Base-by-base conservation (phyloP, 2,888 invertebrate genomes). In the Andrena camellia region DNA sequence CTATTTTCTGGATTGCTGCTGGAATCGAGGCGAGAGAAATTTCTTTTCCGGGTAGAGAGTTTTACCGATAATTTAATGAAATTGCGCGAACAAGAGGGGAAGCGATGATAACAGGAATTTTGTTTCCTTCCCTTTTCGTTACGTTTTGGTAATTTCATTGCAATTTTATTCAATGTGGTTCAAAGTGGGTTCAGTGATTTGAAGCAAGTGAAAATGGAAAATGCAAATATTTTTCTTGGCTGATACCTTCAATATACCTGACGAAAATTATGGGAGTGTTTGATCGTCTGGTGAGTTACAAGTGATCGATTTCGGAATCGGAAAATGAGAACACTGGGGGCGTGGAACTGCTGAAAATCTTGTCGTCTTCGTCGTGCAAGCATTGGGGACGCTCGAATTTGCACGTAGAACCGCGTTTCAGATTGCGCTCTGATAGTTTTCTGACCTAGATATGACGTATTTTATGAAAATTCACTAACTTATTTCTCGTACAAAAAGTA, bases 271-370 rank as follows among this genome's bases (percentile, higher is more conserved):
- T 57, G 8, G 23, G 54, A 13, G 10, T 57, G 20, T 10, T 20
- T 10, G 54, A 7, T 62, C 17, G 13, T 0, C n/a, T 13, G 31
- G 3, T 8, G 20, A 50, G 54, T 35, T 60, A 78, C 17, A 54
- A 29, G n/a, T 71, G 63, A 26, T 81, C 79, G 20, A 78, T 78
- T 7, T 89, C 89, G 5, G 88, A 90, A 62, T 91, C 91, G 29
- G 89, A 85, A 7, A 90, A 74, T 0, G 88, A 90, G 33, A 82
- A 79, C 5, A 91, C 75, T 2, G 91, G 89, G 0, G 90, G 89
- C 48, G 90, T 86, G 2, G 90, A 87, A 13, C 88, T 86, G n/a
- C 79, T 84, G 8, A 78, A n/a, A 20, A 88, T 73, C 50, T 42
- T 82, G 13, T 90, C 89, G 4, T 89, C 86, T 26, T 87, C 88